A percentile compares a stretch with the other conserved stretches of the same genome.
Conservation (phyloP, 2,113 vertebrate species). For the Grantiella picta region DNA sequence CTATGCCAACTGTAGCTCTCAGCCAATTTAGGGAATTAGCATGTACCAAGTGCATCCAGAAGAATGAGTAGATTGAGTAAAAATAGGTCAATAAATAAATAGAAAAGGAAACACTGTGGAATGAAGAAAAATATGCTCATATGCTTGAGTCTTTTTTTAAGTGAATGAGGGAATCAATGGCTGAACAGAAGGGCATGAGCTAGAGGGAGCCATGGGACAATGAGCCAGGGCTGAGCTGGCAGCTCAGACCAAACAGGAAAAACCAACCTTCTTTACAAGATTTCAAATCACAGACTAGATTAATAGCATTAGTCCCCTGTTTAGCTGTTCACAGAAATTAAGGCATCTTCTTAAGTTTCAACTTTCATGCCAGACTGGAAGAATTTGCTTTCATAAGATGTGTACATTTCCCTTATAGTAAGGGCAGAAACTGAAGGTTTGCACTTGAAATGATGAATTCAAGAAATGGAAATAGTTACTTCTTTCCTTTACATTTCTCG, state of each 20-base stretch:
- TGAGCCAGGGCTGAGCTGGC: neutral
- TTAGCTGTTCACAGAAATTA: neutral
- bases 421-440: neutral
- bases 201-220: constrained; percentile 4
- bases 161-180: neutral
- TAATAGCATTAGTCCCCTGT: neutral
- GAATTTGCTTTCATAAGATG: neutral
- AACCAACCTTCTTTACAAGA: neutral
- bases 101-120: neutral
- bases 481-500: neutral
- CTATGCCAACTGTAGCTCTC: neutral
- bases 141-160: neutral
- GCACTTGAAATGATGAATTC: neutral
- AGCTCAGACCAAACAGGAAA: neutral
- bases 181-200: neutral
- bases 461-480: neutral
- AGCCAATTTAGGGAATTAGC: neutral
- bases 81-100: constrained; percentile 16
- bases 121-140: neutral
- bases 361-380: neutral
- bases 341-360: neutral
- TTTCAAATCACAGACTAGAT: neutral
- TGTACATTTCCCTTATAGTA: neutral
- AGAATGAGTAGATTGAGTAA: neutral
- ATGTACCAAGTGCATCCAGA: neutral